Conservation (phyloP, 2,888 invertebrate species). For the Andrena haemorrhoa region DNA sequence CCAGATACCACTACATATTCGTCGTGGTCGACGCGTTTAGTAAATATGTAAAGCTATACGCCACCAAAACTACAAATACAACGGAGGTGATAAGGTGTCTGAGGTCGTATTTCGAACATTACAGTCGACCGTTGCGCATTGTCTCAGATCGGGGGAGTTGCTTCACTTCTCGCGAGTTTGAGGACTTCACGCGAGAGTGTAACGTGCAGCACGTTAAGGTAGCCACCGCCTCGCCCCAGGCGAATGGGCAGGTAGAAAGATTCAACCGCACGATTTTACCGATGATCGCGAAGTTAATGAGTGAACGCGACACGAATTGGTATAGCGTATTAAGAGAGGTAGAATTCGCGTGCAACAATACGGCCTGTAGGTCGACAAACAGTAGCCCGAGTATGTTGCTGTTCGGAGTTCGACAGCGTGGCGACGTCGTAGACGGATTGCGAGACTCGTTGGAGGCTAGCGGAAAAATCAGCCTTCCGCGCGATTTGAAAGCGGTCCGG, state of each 20-base stretch:
- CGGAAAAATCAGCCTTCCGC: not conserved
- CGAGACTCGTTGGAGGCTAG: not conserved
- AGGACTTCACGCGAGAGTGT: not conserved
- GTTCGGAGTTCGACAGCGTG: not conserved
- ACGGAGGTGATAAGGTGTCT: conserved; percentile 62
- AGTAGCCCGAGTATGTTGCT: not conserved
- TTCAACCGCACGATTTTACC: conserved; percentile 9
- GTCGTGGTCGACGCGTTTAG: conserved; percentile 25
- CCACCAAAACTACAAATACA: not conserved
- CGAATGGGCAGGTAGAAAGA: conserved; percentile 2
- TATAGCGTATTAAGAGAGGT: not conserved
- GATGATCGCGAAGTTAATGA: not conserved
- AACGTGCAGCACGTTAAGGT: not conserved
- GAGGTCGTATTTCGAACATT: conserved; percentile 61
- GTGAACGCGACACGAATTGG: not conserved
- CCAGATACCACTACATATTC: conserved; percentile 6
- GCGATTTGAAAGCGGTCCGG: conserved; percentile 46
- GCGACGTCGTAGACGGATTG: not conserved
- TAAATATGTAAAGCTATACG: conserved; percentile 26
- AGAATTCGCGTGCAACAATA: conserved; percentile 14
- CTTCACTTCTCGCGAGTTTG: conserved; percentile 73
- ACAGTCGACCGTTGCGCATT: conserved; percentile 34
- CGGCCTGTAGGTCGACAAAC: not conserved
- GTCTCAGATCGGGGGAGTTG: conserved; percentile 60
- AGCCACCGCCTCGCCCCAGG: not conserved